phyloP scores from a whole-genome alignment of 2,797 vertebrate genomes.

The Labeo calbasu region DNA sequence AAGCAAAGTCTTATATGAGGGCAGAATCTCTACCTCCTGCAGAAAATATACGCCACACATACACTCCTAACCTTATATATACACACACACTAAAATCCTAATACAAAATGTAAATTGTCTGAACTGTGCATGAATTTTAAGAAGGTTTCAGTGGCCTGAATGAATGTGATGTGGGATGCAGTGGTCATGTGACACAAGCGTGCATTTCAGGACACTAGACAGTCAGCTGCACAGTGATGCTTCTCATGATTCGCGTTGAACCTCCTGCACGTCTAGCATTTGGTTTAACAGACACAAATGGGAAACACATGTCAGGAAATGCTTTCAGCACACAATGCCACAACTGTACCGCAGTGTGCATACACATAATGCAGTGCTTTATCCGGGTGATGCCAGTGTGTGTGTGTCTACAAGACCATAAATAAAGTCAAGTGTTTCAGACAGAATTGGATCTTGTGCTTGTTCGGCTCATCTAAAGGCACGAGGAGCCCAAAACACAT shows the following conservation, averaged over 20 bases:
- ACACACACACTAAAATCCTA: no score
- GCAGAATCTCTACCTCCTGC: background rate
- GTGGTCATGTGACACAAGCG: background rate
- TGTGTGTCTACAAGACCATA: background rate
- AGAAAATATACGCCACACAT: background rate
- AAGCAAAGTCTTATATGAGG: background rate
- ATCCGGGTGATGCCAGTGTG: background rate
- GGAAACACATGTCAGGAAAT: slow-evolving; percentile 52
- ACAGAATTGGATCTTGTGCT: slow-evolving; percentile 12
- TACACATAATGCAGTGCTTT: slow-evolving; percentile 44
- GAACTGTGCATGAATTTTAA: no score
- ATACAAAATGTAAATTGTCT: no score
- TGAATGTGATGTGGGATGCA: background rate
- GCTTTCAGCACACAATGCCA: slow-evolving; percentile 37
- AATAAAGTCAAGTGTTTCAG: background rate
- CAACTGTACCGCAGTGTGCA: slow-evolving; percentile 2
- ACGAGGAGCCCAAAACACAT: slow-evolving; percentile 9
- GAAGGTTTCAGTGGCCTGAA: no score
- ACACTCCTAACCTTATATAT: background rate
- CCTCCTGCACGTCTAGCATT: slow-evolving; percentile 21
- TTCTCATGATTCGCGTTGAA: slow-evolving; percentile 46
- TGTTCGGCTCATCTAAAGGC: slow-evolving; percentile 4
- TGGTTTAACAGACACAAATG: slow-evolving; percentile 53
- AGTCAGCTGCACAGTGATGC: slow-evolving; percentile 12
- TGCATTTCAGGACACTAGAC: slow-evolving; percentile 5